Conservation (phyloP, 2,888 invertebrate species). For the Cryptus armator region DNA sequence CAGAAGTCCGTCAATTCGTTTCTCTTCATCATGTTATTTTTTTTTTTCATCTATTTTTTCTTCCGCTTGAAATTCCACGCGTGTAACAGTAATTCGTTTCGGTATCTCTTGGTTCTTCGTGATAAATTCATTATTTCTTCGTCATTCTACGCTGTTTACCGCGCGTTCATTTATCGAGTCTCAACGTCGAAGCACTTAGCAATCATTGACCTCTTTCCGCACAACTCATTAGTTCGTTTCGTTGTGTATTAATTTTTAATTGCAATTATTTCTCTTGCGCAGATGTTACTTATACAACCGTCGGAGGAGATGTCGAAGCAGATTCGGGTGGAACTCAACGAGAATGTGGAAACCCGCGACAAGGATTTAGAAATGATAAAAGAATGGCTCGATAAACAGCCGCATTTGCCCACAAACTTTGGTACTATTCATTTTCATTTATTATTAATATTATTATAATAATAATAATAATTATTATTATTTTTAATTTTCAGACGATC, state of each 20-base stretch:
- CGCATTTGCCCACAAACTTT: constrained; percentile 87
- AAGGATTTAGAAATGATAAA: constrained; percentile 87
- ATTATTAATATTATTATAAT: background rate
- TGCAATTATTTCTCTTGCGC: constrained; percentile 47
- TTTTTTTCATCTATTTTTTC: constrained; percentile 11
- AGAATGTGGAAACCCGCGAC: constrained; percentile 87
- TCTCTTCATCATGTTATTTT: constrained; percentile 2
- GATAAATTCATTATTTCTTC: background rate
- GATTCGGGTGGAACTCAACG: constrained; percentile 90
- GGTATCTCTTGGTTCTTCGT: background rate
- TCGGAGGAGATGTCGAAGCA: constrained; percentile 89
- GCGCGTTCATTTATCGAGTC: background rate
- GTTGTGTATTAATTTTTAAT: background rate
- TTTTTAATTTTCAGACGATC: constrained; percentile 88
- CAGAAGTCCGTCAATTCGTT: background rate
- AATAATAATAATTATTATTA: background rate
- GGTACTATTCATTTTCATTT: constrained; percentile 72
- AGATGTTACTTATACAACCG: constrained; percentile 89
- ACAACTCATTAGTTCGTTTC: background rate
- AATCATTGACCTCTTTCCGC: background rate
- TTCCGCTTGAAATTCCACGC: background rate
- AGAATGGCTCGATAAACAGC: constrained; percentile 89
- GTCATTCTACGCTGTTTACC: background rate
- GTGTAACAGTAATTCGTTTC: background rate
- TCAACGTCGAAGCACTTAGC: background rate